phyloP scores from a whole-genome alignment of 1,140 invertebrate species.

The Ostrea edulis region DNA sequence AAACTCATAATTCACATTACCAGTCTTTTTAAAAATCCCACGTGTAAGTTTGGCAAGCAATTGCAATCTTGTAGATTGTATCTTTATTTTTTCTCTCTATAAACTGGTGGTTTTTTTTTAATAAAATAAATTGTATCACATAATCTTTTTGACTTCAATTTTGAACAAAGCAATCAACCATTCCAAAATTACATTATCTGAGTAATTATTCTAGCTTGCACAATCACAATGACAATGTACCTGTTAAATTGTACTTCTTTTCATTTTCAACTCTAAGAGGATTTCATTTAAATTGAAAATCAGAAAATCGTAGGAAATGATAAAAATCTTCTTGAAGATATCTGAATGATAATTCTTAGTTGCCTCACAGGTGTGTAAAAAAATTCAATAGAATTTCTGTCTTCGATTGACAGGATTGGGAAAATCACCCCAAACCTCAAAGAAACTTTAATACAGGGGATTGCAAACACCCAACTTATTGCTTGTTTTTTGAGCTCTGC shows the following conservation, averaged over 20 bases:
- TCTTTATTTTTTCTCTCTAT: background rate
- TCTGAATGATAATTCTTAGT: background rate
- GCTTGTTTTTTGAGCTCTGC: slow-evolving; percentile 11
- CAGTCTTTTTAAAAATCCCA: background rate
- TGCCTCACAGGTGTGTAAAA: slow-evolving; percentile 16
- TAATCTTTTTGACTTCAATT: slow-evolving; percentile 8
- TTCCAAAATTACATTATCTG: background rate
- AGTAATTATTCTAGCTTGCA: background rate
- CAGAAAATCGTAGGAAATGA: background rate
- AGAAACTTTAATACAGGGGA: slow-evolving; percentile 23
- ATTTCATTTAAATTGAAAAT: slow-evolving; percentile 10
- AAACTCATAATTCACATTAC: background rate
- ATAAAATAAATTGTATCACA: background rate
- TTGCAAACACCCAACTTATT: background rate
- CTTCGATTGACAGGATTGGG: slow-evolving; percentile 18
- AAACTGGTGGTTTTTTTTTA: background rate
- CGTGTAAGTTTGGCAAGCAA: background rate
- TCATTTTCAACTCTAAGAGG: background rate
- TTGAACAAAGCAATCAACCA: background rate
- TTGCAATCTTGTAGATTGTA: background rate
- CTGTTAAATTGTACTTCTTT: background rate
- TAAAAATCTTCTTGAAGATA: slow-evolving; percentile 8
- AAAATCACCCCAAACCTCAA: slow-evolving; percentile 23
- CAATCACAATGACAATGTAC: slow-evolving; percentile 16
- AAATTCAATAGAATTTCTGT: slow-evolving; percentile 19